Evolutionary conservation across 2,888 invertebrate genomes (phyloP).

Genomic region (Marronus borbonicus): DNA sequence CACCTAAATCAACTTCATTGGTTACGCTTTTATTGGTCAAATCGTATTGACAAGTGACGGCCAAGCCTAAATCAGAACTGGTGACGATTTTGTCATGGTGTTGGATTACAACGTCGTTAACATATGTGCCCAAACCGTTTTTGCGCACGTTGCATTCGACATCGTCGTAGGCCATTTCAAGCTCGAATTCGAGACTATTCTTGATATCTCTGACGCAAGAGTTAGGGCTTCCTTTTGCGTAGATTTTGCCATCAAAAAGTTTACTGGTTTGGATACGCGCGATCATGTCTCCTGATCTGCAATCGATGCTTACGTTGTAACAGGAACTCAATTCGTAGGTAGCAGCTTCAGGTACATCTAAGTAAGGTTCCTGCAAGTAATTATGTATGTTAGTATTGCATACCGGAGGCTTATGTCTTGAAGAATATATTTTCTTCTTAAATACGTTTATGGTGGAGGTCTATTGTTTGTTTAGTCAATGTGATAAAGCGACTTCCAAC

Average conservation of each 20-base stretch:
- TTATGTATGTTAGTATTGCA: neutral
- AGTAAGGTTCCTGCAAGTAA: slow-evolving; percentile 83
- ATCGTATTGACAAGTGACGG: slow-evolving; percentile 95
- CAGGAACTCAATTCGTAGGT: slow-evolving; percentile 94
- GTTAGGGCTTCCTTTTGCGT: slow-evolving; percentile 94
- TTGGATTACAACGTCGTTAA: slow-evolving; percentile 95
- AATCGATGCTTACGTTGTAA: slow-evolving; percentile 95
- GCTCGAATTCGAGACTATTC: slow-evolving; percentile 90
- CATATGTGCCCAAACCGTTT: slow-evolving; percentile 82
- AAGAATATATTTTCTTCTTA: no score
- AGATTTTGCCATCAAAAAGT: slow-evolving; percentile 94
- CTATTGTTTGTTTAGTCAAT: no score
- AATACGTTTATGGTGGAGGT: neutral
- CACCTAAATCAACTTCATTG: slow-evolving; percentile 92
- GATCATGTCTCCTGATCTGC: slow-evolving; percentile 93
- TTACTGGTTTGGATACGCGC: slow-evolving; percentile 93
- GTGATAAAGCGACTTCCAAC: no score
- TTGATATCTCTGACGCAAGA: slow-evolving; percentile 93
- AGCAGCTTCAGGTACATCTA: slow-evolving; percentile 92
- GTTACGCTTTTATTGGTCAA: slow-evolving; percentile 94
- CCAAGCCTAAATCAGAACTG: slow-evolving; percentile 92
- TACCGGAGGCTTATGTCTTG: no score
- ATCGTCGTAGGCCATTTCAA: slow-evolving; percentile 93
- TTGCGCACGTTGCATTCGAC: slow-evolving; percentile 94
- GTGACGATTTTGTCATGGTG: slow-evolving; percentile 97